Evolutionary conservation across 2,797 vertebrate species (phyloP), one percentile per base, ranked within the genome.

Genomic region (Sebastolobus altivelis): DNA sequence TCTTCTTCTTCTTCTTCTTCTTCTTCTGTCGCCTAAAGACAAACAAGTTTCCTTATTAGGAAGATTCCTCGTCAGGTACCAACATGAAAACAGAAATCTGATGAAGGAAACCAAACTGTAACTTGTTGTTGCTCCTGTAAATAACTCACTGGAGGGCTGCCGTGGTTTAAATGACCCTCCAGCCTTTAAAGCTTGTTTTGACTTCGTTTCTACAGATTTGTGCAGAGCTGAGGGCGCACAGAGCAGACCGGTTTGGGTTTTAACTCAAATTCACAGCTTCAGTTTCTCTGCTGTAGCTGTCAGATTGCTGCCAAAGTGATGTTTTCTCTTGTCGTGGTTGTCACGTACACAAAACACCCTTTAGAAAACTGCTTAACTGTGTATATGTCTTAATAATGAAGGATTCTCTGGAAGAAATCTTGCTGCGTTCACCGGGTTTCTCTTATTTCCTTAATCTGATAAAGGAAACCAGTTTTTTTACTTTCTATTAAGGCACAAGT

Each of bases 11-110:
- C 27, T 31, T 59, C 37, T 49, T 65, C 56, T 62, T 62, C 40
- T 73, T 59, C 67, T 31, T 49, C 76, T 62, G 55, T 65, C 2
- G 56, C 86, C 56, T 74, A 2, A 59, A 79, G 79, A 78, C 75
- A 86, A 69, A 86, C 80, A 52, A 8, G 13, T 52, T 20, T 43
- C 49, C 12, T 56, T 12, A 11, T 65, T 14, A 0, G 13, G 22
- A 74, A 35, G 61, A 77, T 82, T 85, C 65, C 63, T 76, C 2
- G 1, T 83, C 83, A 83, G 81, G 87, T 79, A 75, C 49, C 22
- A 1, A 87, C 87, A 86, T 35, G 80, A 92, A 74, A 25, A 67
- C 13, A 31, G 63, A 56, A 40, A 35, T 56, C 69, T 70, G 81
- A 81, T 40, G 46, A 20, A 72, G 63, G 49, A 61, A 66, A 59